Percentiles rank a stretch among this genome's conserved stretches.
Evolutionary conservation across 1,140 invertebrate species (phyloP).

Genomic region (Metopolophium dirhodum): DNA sequence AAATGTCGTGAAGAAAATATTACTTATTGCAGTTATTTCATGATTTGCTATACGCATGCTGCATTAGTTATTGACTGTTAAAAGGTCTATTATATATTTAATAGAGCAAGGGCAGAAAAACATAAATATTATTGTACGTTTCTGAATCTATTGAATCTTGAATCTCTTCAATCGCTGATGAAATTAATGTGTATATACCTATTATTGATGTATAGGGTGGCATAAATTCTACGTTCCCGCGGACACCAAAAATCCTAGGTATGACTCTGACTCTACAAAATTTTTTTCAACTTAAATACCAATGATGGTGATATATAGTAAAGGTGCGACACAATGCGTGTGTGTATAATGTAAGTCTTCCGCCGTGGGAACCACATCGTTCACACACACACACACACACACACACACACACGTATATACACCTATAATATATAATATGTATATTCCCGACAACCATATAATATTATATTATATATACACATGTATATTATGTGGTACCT

Average conservation of each 20-base stretch:
- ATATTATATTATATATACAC: background rate
- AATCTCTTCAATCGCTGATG: background rate
- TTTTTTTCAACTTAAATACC: background rate
- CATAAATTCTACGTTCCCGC: background rate
- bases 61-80: too few species aligned
- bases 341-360: background rate
- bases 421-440: background rate
- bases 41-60: too few species aligned
- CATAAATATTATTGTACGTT: too few species aligned
- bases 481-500: background rate
- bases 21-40: background rate
- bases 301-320: too few species aligned
- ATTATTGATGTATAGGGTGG: background rate
- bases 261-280: background rate
- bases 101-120: too few species aligned
- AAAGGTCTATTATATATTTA: too few species aligned
- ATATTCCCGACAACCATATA: background rate
- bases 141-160: too few species aligned
- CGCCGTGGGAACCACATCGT: conserved; percentile 13
- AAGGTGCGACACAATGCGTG: background rate
- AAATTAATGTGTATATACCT: background rate
- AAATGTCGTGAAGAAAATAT: background rate
- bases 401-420: too few species aligned
- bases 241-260: background rate
- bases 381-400: background rate